Conservation (phyloP, 2,797 vertebrate genomes). For the Paramormyrops hopkinsi region DNA sequence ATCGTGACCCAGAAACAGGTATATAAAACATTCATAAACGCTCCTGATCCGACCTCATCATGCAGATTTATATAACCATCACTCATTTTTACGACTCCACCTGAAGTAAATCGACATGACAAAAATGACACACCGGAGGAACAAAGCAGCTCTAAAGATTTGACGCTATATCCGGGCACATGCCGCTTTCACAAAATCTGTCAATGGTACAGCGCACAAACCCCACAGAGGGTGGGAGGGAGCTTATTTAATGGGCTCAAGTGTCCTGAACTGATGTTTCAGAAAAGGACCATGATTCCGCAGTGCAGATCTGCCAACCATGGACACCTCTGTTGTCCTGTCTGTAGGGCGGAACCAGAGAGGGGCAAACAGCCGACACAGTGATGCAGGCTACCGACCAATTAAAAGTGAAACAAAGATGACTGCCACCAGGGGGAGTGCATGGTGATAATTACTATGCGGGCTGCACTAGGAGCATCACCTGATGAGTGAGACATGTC, state of each 20-base stretch:
- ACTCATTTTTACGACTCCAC: neutral
- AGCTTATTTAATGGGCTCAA: neutral
- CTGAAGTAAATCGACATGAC: neutral
- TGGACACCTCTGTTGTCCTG: neutral
- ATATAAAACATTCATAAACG: neutral
- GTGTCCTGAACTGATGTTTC: neutral
- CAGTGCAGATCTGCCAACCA: neutral
- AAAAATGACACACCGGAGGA: neutral
- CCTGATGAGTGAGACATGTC: neutral
- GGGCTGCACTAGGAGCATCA: neutral
- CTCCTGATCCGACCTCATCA: neutral
- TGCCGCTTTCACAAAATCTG: neutral
- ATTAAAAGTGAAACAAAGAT: neutral
- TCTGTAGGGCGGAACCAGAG: neutral
- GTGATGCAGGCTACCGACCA: neutral
- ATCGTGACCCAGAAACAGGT: neutral
- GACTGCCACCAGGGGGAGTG: neutral
- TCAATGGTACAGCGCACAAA: neutral
- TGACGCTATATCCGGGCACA: neutral
- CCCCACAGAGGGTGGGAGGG: neutral
- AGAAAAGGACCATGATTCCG: neutral
- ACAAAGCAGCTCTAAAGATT: neutral
- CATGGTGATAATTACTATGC: neutral
- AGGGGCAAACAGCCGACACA: neutral
- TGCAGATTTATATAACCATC: neutral